Conservation (phyloP, 2,113 vertebrate genomes). For the Heterotilapia buettikoferi region DNA sequence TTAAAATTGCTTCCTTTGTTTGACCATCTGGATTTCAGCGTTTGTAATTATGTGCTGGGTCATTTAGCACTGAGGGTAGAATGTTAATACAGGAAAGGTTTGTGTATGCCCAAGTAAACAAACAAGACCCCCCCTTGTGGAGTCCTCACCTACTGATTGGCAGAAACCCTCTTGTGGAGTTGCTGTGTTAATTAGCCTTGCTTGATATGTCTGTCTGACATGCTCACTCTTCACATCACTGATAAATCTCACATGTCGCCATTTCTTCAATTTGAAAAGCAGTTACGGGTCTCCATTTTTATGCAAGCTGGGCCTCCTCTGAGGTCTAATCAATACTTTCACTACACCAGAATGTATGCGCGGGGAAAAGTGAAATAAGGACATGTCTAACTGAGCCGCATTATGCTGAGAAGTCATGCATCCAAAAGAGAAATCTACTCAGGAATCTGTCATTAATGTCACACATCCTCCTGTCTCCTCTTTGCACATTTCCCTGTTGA, state of each 20-base stretch:
- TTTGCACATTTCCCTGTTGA: neutral
- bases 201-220: neutral
- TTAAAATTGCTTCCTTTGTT: neutral
- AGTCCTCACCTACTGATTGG: neutral
- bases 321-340: neutral
- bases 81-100: constrained; percentile 16
- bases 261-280: constrained; percentile 13
- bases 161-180: neutral
- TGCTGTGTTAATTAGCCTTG: constrained; percentile 31
- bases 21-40: constrained; percentile 40
- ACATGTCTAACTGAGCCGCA: neutral
- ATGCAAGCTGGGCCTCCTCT: neutral
- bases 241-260: neutral
- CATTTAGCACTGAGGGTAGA: constrained; percentile 24
- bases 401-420: neutral
- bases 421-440: neutral
- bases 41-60: constrained; percentile 37
- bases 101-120: constrained; percentile 1
- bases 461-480: neutral
- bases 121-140: neutral
- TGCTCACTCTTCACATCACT: neutral
- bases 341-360: neutral
- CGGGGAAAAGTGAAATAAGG: neutral
- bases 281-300: neutral
- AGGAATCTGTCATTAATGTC: neutral